These are phyloP conservation scores for Pinctada fucata DNA, from an alignment of 2,888 invertebrate species.

Conservation along the genomic window DNA sequence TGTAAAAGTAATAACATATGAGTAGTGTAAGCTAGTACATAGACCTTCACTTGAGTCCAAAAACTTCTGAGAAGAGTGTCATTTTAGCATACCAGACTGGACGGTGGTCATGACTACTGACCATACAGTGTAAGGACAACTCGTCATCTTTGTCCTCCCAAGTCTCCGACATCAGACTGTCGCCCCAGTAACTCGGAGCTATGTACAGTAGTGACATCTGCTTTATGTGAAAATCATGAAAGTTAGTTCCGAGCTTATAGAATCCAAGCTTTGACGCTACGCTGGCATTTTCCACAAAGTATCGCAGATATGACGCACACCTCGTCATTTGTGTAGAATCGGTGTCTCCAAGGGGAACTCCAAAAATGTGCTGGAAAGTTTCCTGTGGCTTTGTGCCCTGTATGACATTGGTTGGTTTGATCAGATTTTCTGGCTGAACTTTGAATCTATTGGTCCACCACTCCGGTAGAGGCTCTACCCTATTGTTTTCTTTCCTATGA, in stretches of 20 bases:
- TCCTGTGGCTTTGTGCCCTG: slow-evolving; percentile 35
- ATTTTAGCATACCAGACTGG: slow-evolving; percentile 58
- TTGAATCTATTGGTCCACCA: slow-evolving; percentile 64
- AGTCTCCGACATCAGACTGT: slow-evolving; percentile 52
- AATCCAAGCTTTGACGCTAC: slow-evolving; percentile 54
- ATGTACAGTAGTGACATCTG: slow-evolving; percentile 58
- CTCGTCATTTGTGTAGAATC: slow-evolving; percentile 55
- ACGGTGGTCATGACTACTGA: slow-evolving; percentile 41
- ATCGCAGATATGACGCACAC: slow-evolving; percentile 62
- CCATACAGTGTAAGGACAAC: slow-evolving; percentile 49
- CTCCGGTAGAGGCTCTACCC: slow-evolving; percentile 53
- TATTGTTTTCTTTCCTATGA: slow-evolving; percentile 48
- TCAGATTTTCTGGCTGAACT: not conserved
- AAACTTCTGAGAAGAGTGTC: slow-evolving; percentile 54
- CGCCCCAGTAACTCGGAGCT: slow-evolving; percentile 59
- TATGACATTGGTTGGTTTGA: slow-evolving; percentile 36
- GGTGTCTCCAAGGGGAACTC: slow-evolving; percentile 60
- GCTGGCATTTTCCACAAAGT: slow-evolving; percentile 62
- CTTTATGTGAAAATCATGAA: slow-evolving; percentile 59
- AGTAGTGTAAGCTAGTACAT: no score
- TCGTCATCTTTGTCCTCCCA: slow-evolving; percentile 57
- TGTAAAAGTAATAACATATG: no score
- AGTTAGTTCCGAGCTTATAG: slow-evolving; percentile 54
- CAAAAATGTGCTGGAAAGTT: slow-evolving; percentile 47
- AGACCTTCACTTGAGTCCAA: slow-evolving; percentile 36